Percentiles rank a stretch among this genome's conserved stretches.
Conservation (phyloP, 2,888 invertebrate species). For the Polyommatus icarus region DNA sequence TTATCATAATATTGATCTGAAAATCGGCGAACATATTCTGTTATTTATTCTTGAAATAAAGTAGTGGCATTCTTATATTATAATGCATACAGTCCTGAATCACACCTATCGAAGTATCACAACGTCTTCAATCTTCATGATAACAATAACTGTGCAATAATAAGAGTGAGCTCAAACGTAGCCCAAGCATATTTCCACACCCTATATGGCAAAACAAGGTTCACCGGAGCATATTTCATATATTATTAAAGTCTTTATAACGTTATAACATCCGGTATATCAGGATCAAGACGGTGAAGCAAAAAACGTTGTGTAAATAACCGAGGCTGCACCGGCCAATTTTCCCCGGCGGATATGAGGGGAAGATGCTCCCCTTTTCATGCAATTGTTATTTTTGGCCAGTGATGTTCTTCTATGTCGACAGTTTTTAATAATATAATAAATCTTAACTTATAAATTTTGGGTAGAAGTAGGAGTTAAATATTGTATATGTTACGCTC, state of each 20-base stretch:
- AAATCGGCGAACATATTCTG: no score
- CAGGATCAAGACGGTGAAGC: constrained; percentile 34
- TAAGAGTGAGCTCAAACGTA: no score
- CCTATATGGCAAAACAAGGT: not conserved
- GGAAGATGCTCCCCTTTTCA: constrained; percentile 56
- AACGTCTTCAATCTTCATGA: no score
- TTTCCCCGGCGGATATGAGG: constrained; percentile 58
- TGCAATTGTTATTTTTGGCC: constrained; percentile 68
- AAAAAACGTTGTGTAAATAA: constrained; percentile 40
- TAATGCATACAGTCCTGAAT: no score
- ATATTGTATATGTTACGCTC: no score
- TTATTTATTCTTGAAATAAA: no score
- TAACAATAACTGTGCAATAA: no score
- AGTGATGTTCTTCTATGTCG: constrained; percentile 49
- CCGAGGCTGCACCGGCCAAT: constrained; percentile 55
- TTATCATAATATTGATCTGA: no score
- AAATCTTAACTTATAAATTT: not conserved
- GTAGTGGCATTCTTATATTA: no score
- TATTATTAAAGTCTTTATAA: not conserved
- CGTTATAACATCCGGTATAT: constrained; percentile 36
- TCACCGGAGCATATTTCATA: not conserved
- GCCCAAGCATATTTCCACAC: no score
- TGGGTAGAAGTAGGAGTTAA: no score
- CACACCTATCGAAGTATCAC: no score
- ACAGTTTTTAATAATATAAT: constrained; percentile 31